Conservation (phyloP, 2,113 vertebrate species). For the Xyliphius kryptos region DNA sequence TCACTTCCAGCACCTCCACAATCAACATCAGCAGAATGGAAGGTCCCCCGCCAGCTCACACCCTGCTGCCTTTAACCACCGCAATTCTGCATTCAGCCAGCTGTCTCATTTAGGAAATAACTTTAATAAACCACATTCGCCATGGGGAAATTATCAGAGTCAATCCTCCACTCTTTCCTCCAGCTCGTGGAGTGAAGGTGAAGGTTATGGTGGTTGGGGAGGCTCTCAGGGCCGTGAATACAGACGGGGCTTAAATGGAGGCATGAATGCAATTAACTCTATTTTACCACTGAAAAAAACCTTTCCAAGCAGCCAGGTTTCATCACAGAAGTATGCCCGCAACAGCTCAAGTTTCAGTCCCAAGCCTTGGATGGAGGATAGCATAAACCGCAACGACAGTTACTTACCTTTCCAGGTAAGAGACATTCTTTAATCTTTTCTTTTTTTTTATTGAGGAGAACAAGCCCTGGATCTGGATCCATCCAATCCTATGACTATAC, state of each 20-base stretch:
- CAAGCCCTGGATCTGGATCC: too few species aligned
- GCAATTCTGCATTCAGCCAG: constrained; percentile 92
- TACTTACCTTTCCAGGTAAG: constrained; percentile 96
- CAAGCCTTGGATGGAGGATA: constrained; percentile 96
- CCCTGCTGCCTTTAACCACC: constrained; percentile 87
- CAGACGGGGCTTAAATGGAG: constrained; percentile 85
- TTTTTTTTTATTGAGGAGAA: too few species aligned
- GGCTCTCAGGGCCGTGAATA: constrained; percentile 93
- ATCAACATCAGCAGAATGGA: constrained; percentile 75
- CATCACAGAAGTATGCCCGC: constrained; percentile 90
- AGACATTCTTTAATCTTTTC: too few species aligned
- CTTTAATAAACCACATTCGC: constrained; percentile 91
- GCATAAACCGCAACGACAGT: constrained; percentile 84
- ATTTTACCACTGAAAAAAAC: constrained; percentile 98
- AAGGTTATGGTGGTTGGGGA: constrained; percentile 90
- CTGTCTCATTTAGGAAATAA: constrained; percentile 90
- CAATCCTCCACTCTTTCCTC: constrained; percentile 87
- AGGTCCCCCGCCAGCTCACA: constrained; percentile 85
- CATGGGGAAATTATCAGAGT: constrained; percentile 98
- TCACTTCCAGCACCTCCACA: constrained; percentile 93
- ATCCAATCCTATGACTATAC: too few species aligned
- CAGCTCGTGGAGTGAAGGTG: constrained; percentile 90
- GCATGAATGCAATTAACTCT: constrained; percentile 88
- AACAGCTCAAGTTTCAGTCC: constrained; percentile 91
- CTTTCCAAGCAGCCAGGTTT: constrained; percentile 92